phyloP scores from a whole-genome alignment of 2,113 vertebrate species.

The Antennarius striatus region DNA sequence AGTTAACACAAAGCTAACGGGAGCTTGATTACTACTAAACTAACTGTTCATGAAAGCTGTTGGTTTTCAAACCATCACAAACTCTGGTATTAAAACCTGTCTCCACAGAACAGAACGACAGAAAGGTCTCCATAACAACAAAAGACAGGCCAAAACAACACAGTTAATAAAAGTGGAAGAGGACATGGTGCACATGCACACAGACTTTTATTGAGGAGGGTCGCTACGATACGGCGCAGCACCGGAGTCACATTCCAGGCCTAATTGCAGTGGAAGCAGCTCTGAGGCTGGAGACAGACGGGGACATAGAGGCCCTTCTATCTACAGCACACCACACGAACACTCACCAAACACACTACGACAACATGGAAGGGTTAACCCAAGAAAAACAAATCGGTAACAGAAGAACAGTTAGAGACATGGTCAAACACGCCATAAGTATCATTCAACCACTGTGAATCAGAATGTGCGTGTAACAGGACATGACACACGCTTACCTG shows the following conservation, averaged over 20 bases:
- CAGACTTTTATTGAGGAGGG: constrained; percentile 24
- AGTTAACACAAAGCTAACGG: too few species aligned
- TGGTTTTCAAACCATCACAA: too few species aligned
- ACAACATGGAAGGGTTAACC: not conserved
- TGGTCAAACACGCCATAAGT: too few species aligned
- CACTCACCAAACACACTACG: not conserved
- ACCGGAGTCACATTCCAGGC: constrained; percentile 59
- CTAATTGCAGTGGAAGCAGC: constrained; percentile 58
- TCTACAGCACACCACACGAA: not conserved
- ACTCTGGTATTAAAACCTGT: too few species aligned
- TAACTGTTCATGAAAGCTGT: too few species aligned
- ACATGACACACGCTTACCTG: too few species aligned
- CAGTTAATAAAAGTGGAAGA: constrained; percentile 2
- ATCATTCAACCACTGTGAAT: too few species aligned
- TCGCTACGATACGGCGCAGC: constrained; percentile 39
- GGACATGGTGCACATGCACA: not conserved
- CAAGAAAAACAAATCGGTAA: too few species aligned
- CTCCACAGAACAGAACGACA: not conserved
- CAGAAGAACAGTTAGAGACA: too few species aligned
- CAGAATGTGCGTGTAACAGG: too few species aligned
- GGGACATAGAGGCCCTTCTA: constrained; percentile 32
- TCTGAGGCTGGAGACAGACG: constrained; percentile 24
- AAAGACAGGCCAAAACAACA: not conserved
- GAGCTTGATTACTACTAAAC: too few species aligned
- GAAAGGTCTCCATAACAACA: not conserved